Base-by-base conservation (phyloP, 2,113 vertebrate genomes). In the Benitochromis conjunctus region DNA sequence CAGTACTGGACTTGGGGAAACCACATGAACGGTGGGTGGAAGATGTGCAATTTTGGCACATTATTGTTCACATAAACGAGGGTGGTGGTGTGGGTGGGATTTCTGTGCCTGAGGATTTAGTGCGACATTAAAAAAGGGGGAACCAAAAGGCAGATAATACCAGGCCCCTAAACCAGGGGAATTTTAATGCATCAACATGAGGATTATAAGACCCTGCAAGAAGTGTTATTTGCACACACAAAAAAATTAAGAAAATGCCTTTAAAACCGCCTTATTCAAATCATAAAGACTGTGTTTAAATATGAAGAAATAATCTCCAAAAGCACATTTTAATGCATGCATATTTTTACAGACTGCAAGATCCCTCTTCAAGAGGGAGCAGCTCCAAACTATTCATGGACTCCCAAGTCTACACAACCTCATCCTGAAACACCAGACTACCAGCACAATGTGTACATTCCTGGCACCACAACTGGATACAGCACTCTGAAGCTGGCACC, bases 361-460 rank as follows among this genome's bases (percentile, higher is more conserved):
- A 96, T 96, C 76, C 92, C 96, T 87, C 89, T 97, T 2, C 90
- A 94, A 81, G 95, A 94, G 60, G 91, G 62, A 46, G 56, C 76
- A 2, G 66, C 60, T 38, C 84, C 95, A 7, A 96, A 93, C 90
- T 96, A 94, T 74, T 84, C 95, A 16, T 97, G 97, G 97, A 96
- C 96, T n/a, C 95, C 96, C 5, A 95, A 96, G 14, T 96, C 95
- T 80, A 93, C 95, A 18, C 94, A 96, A 51, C 84, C 96, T 77
- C 96, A 95, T 46, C 92, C 94, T 0, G 92, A 96, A 36, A 80
- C 94, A 3, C 92, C 95, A 12, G 97, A 98, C 94, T 97, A 98
- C 90, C 97, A 98, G 89, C 97, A 97, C 95, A 98, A 98, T 0
- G 97, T 98, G 6, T 97, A 97, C 91, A 98, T 98, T 64, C 97